Base-by-base conservation (phyloP, 1,140 invertebrate species). In the Heliconius hewitsoni region DNA sequence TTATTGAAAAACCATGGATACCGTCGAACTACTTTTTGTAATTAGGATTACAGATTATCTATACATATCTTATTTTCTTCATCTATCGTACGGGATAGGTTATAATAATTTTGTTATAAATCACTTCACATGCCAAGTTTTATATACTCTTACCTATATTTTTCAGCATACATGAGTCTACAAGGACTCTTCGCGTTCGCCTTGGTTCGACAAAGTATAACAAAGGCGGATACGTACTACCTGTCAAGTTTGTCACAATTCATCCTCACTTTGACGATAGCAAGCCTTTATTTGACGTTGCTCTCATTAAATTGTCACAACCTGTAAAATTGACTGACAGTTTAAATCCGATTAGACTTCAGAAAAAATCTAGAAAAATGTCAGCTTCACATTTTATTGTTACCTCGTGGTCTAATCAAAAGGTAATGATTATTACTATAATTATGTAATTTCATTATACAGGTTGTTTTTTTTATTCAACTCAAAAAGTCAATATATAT, bases 131-230 rank as follows among this genome's bases (percentile, higher is more conserved):
- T 8, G 34, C 34, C 34, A 37, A 37, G 34, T 37, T 37, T 37
- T 6, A 37, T 37, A 37, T 37, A 37, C n/a, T 39, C 66, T 50
- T 34, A 57, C 55, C 8, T 16, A 5, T 66, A 3, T 5, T 71
- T 86, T 86, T n/a, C 78, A 91, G 91, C 72, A 42, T 88, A 19
- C 78, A 85, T 71, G 91, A 92, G 72, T 81, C 87, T 5, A 39
- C 84, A 8, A 81, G 89, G 74, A 57, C 83, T 0, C 73, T 93
- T 6, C 84, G 86, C 8, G 86, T 93, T 0, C 78, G 90, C 23
- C 81, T 92, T 1, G 92, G 92, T 30, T 92, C 90, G 34, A 82
- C 84, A 5, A 92, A 91, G 77, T 89, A 90, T 74, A 91, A 87
- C 39, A 87, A 88, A 77, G 90, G 90, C 1, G 91, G 91, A 1